Percentiles rank a stretch among this genome's conserved stretches.
Conservation (phyloP, 2,888 invertebrate genomes). For the Melolontha melolontha region DNA sequence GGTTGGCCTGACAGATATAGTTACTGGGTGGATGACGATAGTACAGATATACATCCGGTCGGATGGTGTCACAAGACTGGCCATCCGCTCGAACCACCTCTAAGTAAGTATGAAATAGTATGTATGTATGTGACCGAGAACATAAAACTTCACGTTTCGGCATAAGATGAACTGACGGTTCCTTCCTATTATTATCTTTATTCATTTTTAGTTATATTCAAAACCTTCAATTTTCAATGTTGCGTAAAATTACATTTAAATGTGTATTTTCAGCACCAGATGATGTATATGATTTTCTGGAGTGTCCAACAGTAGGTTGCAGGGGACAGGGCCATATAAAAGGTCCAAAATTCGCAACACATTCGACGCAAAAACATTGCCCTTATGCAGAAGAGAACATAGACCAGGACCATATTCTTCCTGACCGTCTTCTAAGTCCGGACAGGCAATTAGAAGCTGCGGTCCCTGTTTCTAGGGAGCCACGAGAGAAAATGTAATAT, state of each 20-base stretch:
- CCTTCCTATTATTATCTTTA: no score
- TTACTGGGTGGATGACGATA: constrained; percentile 93
- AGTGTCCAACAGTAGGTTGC: constrained; percentile 89
- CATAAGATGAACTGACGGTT: no score
- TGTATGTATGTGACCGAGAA: no score
- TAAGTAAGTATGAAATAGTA: constrained; percentile 70
- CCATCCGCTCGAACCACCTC: constrained; percentile 87
- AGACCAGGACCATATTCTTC: constrained; percentile 65
- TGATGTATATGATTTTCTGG: constrained; percentile 71
- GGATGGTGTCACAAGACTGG: constrained; percentile 92
- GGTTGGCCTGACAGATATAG: constrained; percentile 89
- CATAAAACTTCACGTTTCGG: no score
- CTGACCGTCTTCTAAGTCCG: constrained; percentile 68
- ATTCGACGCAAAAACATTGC: constrained; percentile 79
- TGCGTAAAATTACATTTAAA: no score
- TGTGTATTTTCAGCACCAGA: constrained; percentile 69
- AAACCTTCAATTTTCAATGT: neutral
- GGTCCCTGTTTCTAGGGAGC: constrained; percentile 63
- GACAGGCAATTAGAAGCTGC: constrained; percentile 62
- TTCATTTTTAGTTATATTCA: neutral
- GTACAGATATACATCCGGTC: constrained; percentile 89
- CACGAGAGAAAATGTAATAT: constrained; percentile 58
- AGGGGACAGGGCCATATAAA: constrained; percentile 90
- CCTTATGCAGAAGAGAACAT: constrained; percentile 77
- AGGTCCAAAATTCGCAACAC: constrained; percentile 80